Evolutionary conservation across 1,140 invertebrate genomes (phyloP).

Genomic region (Aphelinus certus): DNA sequence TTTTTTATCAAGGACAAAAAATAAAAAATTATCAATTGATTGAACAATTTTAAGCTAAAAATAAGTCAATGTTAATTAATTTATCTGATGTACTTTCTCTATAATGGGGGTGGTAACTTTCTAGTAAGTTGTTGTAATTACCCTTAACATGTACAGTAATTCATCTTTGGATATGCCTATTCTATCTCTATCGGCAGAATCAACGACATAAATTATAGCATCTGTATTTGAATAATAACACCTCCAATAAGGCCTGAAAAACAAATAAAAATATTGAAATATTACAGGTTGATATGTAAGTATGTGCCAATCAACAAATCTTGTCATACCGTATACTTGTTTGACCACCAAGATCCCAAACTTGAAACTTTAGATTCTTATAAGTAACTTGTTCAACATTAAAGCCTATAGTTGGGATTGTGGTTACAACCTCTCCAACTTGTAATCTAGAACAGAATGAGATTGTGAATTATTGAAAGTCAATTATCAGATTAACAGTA

Average conservation of each 20-base stretch:
- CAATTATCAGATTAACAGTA: slow-evolving; percentile 37
- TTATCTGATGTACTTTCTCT: too few relatives aligned
- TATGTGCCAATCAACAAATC: not conserved
- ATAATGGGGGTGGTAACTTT: not conserved
- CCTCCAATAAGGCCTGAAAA: slow-evolving; percentile 96
- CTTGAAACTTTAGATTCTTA: slow-evolving; percentile 96
- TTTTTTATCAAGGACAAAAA: too few relatives aligned
- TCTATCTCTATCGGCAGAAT: slow-evolving; percentile 97
- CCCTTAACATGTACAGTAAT: slow-evolving; percentile 94
- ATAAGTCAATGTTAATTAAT: too few relatives aligned
- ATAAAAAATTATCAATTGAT: too few relatives aligned
- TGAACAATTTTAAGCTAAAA: too few relatives aligned
- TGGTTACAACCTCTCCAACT: slow-evolving; percentile 99
- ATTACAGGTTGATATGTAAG: not conserved
- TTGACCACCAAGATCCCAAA: slow-evolving; percentile 98
- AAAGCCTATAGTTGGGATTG: slow-evolving; percentile 98
- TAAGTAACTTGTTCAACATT: slow-evolving; percentile 97
- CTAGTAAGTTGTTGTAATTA: slow-evolving; percentile 61
- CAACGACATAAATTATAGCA: slow-evolving; percentile 99
- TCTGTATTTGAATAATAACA: slow-evolving; percentile 99
- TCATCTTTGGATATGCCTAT: slow-evolving; percentile 99
- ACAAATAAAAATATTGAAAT: slow-evolving; percentile 51
- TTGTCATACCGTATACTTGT: slow-evolving; percentile 83
- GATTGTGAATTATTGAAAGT: slow-evolving; percentile 9
- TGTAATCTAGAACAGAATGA: slow-evolving; percentile 74